Evolutionary conservation across 2,797 vertebrate genomes (phyloP).

Genomic region (Dipus sagitta): DNA sequence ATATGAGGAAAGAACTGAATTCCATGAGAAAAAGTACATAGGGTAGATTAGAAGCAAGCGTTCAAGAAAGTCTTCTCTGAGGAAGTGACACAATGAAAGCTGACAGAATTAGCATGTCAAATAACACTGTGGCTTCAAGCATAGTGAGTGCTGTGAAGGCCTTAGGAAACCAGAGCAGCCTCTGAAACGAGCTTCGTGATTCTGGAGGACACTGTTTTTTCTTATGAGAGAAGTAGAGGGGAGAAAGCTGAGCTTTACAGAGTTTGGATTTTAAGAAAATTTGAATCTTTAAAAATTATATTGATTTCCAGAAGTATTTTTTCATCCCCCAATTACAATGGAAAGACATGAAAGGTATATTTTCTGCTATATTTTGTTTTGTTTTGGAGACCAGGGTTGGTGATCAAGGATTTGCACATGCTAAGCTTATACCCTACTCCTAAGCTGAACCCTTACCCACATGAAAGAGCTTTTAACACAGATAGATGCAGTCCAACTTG

Average conservation of each 20-base stretch:
- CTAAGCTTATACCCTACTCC: not conserved
- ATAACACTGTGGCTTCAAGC: not conserved
- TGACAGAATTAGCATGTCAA: not conserved
- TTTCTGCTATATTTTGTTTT: not conserved
- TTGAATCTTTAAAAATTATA: not conserved
- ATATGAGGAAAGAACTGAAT: not conserved
- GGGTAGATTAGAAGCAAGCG: too few relatives aligned
- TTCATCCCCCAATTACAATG: not conserved
- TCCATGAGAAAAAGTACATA: fast-evolving
- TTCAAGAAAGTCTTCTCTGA: not conserved
- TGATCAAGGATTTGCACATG: not conserved
- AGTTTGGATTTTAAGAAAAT: conserved; percentile 1
- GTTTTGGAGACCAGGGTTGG: not conserved
- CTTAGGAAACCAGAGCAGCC: not conserved
- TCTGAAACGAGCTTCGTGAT: not conserved
- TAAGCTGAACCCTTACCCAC: not conserved
- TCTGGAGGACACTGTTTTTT: not conserved
- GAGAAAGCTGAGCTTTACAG: not conserved
- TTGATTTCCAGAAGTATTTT: conserved; percentile 1
- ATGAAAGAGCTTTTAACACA: not conserved
- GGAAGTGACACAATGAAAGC: not conserved
- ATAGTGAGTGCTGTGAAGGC: fast-evolving
- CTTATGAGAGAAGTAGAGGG: not conserved
- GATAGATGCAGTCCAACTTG: not conserved
- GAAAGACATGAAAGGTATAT: not conserved